A percentile compares a stretch with the other conserved stretches of the same genome.
Evolutionary conservation across 2,113 vertebrate species (phyloP).

Genomic region (Larimichthys crocea): DNA sequence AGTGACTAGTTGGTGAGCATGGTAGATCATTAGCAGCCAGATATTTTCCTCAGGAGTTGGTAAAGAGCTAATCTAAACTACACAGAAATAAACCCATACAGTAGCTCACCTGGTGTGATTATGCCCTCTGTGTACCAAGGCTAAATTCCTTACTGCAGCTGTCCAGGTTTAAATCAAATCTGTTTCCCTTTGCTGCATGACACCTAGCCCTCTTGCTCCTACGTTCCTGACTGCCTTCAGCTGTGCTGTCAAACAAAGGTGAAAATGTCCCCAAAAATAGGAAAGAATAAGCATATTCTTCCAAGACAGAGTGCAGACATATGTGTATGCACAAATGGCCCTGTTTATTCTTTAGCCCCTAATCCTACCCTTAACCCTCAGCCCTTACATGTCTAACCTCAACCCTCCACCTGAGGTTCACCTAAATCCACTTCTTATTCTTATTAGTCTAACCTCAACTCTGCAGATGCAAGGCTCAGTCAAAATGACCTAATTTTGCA

Average conservation of each 20-base stretch:
- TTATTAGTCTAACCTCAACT: conserved; percentile 14
- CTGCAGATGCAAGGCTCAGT: not conserved
- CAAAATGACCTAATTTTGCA: conserved; percentile 38
- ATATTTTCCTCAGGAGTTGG: not conserved
- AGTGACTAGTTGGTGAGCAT: not conserved
- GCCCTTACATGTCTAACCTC: not conserved
- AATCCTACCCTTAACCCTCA: conserved; percentile 2
- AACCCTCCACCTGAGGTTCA: not conserved
- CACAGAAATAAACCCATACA: too few relatives aligned
- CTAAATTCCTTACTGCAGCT: too few relatives aligned
- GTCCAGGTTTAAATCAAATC: too few relatives aligned
- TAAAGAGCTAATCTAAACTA: too few relatives aligned
- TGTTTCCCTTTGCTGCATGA: too few relatives aligned
- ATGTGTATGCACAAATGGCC: not conserved
- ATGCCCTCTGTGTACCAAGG: too few relatives aligned
- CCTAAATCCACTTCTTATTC: not conserved
- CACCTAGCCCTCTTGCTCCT: too few relatives aligned
- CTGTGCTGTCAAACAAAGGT: not conserved
- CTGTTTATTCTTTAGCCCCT: conserved; percentile 2
- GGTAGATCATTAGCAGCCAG: not conserved
- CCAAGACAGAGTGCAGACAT: not conserved
- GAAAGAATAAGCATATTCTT: not conserved
- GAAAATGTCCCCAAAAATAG: too few relatives aligned
- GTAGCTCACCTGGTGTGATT: too few relatives aligned
- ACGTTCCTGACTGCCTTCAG: too few relatives aligned